Base-by-base conservation (phyloP, 2,113 vertebrate genomes). In the Dasyurus viverrinus region DNA sequence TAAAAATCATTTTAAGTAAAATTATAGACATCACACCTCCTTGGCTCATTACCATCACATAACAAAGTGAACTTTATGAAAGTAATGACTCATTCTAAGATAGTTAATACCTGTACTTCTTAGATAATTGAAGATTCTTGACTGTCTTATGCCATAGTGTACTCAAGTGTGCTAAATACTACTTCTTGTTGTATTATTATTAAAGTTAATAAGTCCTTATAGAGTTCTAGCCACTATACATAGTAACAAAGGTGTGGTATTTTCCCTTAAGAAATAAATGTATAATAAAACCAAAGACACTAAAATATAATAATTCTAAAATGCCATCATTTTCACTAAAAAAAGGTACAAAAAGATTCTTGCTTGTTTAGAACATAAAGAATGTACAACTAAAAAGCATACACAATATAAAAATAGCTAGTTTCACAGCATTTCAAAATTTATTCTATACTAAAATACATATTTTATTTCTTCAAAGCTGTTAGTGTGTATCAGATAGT, bases 321-420 rank as follows among this genome's bases (percentile, higher is more conserved):
- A 94, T 93, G 89, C 76, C 94, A 95, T 96, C 91, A 92, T 95
- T 97, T 95, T 97, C 91, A 76, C 91, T 95, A 84, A 93, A 97
- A 97, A 94, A 94, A 97, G 94, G 94, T 92, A 96, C 90, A 97
- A 90, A 97, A 92, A 92, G 93, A 96, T 96, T 93, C 93, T 92
- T 94, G 92, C 96, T 97, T 95, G 95, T 91, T 93, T 95, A 95
- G 57, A 84, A 97, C 90, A 94, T 48, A 92, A 60, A 96, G 94
- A 95, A 92, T 94, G 92, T 95, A 92, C 84, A 95, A 92, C 96
- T 96, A 93, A 96, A 95, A 98, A 92, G 48, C 90, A 30, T 95
- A 93, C 68, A 53, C 60, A 97, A 96, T 96, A 97, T 91, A 97
- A 96, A 84, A 98, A 96, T 94, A 97, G 93, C 91, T 92, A 54